Evolutionary conservation across 2,888 invertebrate species (phyloP).

Genomic region (Leucoma salicis): DNA sequence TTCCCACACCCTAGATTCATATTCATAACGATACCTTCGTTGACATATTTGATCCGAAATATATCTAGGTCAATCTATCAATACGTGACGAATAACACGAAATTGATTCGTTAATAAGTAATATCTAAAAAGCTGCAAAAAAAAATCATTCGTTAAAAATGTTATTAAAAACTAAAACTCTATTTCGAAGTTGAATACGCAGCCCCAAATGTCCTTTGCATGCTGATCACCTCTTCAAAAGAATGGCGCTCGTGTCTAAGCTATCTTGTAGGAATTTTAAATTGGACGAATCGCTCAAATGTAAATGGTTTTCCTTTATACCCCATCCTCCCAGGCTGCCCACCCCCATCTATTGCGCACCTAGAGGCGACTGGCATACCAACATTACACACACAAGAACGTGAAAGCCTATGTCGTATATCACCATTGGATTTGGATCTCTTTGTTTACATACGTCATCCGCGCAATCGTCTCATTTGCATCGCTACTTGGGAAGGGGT

Average conservation of each 20-base stretch:
- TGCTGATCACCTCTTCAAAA: constrained; percentile 76
- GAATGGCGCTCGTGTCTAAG: constrained; percentile 81
- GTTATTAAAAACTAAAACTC: constrained; percentile 55
- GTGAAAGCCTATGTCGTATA: constrained; percentile 67
- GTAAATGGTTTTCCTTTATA: constrained; percentile 84
- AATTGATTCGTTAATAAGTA: constrained; percentile 44
- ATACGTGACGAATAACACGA: constrained; percentile 44
- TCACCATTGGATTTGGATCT: constrained; percentile 66
- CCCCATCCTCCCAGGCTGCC: constrained; percentile 79
- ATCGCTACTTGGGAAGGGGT: constrained; percentile 47
- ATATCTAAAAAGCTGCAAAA: constrained; percentile 27
- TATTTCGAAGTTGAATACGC: constrained; percentile 38
- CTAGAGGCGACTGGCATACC: constrained; percentile 81
- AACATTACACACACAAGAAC: constrained; percentile 72
- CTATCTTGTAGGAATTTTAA: constrained; percentile 83
- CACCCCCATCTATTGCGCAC: constrained; percentile 80
- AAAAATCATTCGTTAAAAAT: constrained; percentile 37
- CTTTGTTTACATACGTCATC: constrained; percentile 69
- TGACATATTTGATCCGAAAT: constrained; percentile 58
- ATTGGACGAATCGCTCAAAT: constrained; percentile 84
- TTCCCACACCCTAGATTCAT: constrained; percentile 76
- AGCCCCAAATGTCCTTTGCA: constrained; percentile 61
- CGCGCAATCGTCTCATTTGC: constrained; percentile 54
- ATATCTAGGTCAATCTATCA: constrained; percentile 45
- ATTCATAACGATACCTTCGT: constrained; percentile 74